Base-by-base conservation (phyloP, 1,140 invertebrate species). In the Drosophila oshimai region DNA sequence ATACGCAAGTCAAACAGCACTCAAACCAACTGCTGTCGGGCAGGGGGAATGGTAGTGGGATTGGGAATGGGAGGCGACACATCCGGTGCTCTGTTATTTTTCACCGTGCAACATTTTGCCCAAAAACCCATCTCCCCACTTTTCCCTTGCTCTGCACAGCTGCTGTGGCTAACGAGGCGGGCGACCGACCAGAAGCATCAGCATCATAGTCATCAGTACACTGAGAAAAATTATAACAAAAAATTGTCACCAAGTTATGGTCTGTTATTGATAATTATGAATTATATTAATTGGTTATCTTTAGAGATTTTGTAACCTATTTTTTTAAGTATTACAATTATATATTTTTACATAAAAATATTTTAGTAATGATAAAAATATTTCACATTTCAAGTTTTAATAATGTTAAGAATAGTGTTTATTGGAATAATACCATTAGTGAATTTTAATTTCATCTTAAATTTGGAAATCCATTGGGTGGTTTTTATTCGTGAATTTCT, bases 1-100 rank as follows among this genome's bases (percentile, higher is more conserved):
- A 86, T 72, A 75, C 80, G 65, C 80, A 84, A 75, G 74, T 84
- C 79, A 84, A 84, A 86, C 74, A 84, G 74, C 74, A 79, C 80
- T 84, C 51, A 57, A 79, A 79, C 41, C 31, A 2, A 37, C 22
- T 55, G 49, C 18, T 15, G 26, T 26, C 15, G 17, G 31, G 61
- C 34, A 64, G 28, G 49, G 33, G 44, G 34, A 44, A 45, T 37
- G 6, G 28, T n/a, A n/a, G n/a, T n/a, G 18, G 26, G 0, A 10
- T 6, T 4, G 39, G 47, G 24, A 1, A 2, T 6, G 18, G 17
- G 26, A 22, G 34, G 49, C 26, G 49, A 51, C 37, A 60, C 39
- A 50, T 57, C 42, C 64, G 41, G 64, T 69, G 65, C 29, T 70
- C 68, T 60, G 55, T 72, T 72, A 72, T 62, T 72, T 72, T 61